phyloP scores from a whole-genome alignment of 1,140 invertebrate genomes.

The Drosophila asahinai region DNA sequence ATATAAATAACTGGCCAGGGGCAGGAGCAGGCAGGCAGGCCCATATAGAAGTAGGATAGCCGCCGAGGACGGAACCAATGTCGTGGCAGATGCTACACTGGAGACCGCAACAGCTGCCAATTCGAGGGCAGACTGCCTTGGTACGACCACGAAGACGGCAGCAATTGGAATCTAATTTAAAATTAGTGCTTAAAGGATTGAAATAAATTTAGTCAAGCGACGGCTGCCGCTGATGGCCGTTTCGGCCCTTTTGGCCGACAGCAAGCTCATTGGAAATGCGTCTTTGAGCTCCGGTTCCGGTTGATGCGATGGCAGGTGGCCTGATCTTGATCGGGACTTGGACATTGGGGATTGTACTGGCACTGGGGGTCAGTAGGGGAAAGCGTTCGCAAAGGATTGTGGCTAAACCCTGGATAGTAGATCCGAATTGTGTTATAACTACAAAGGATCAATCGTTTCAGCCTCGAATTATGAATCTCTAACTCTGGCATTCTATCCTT shows the following conservation, averaged over 20 bases:
- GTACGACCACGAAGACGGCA: constrained; percentile 12
- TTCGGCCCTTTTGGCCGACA: constrained; percentile 23
- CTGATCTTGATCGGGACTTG: constrained; percentile 56
- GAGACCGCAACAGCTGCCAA: constrained; percentile 69
- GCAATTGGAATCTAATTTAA: constrained; percentile 83
- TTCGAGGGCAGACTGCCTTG: constrained; percentile 4
- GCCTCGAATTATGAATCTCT: too few relatives aligned
- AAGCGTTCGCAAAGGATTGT: background rate
- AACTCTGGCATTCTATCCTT: background rate
- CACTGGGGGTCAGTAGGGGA: constrained; percentile 2
- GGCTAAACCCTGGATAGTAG: background rate
- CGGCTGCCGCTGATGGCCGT: constrained; percentile 46
- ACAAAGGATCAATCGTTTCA: background rate
- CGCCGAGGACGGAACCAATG: background rate
- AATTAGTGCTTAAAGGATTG: constrained; percentile 83
- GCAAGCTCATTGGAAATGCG: constrained; percentile 74
- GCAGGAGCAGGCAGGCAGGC: background rate
- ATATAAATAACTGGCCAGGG: constrained; percentile 35
- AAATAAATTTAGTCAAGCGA: constrained; percentile 78
- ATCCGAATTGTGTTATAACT: background rate
- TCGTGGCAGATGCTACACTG: constrained; percentile 61
- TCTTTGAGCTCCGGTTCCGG: constrained; percentile 61
- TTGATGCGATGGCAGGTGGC: constrained; percentile 66
- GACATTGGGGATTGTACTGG: background rate
- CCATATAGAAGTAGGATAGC: constrained; percentile 30